These are phyloP conservation scores for Epiblema foenella DNA, from an alignment of 2,888 invertebrate species.

Conservation along the genomic window DNA sequence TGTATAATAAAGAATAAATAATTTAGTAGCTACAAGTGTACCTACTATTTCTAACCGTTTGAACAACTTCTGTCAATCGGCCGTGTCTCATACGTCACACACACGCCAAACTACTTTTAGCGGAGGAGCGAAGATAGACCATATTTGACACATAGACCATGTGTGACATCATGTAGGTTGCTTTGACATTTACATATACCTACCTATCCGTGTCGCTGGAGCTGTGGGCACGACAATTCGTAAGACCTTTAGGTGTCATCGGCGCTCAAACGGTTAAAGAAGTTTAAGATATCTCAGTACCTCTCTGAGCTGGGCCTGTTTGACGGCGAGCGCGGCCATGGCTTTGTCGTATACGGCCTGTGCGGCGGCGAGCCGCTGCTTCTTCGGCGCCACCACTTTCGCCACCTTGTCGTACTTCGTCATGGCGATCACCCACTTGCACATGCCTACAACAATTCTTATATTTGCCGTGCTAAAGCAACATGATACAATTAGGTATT, in stretches of 20 bases:
- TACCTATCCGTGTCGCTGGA: too few species aligned
- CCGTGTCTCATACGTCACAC: too few species aligned
- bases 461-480: background rate
- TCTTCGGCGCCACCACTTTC: slow-evolving; percentile 96
- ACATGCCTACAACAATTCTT: slow-evolving; percentile 85
- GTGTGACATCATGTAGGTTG: too few species aligned
- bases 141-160: too few species aligned
- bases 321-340: slow-evolving; percentile 90
- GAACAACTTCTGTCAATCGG: too few species aligned
- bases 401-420: slow-evolving; percentile 97
- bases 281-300: slow-evolving; percentile 56
- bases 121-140: too few species aligned
- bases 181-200: too few species aligned
- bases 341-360: slow-evolving; percentile 91
- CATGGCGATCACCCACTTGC: slow-evolving; percentile 98
- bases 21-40: background rate
- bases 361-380: slow-evolving; percentile 94
- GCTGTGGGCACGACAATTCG: too few species aligned
- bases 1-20: background rate
- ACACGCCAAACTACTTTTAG: too few species aligned
- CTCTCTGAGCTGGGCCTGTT: slow-evolving; percentile 90
- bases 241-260: too few species aligned
- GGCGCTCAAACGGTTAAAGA: too few species aligned
- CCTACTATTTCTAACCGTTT: too few species aligned
- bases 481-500: background rate